Conservation (phyloP, 1,140 invertebrate species). For the Tyrophagus putrescentiae region DNA sequence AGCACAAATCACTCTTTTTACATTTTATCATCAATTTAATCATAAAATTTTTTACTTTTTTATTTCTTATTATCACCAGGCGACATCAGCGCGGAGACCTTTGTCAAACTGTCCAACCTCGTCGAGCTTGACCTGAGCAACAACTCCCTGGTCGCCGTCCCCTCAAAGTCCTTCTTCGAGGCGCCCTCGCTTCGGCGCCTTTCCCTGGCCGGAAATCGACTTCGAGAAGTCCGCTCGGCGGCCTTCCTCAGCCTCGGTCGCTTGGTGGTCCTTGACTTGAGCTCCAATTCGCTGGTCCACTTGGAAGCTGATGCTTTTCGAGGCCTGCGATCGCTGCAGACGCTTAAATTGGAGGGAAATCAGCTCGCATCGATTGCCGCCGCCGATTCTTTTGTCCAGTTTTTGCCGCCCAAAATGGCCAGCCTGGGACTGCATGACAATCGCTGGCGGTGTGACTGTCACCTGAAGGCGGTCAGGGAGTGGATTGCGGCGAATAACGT, state of each 20-base stretch:
- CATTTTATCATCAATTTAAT: not conserved
- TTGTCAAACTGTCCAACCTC: conserved; percentile 64
- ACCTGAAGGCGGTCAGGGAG: conserved; percentile 57
- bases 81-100: conserved; percentile 38
- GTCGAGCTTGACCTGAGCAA: conserved; percentile 72
- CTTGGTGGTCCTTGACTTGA: conserved; percentile 62
- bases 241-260: conserved; percentile 58
- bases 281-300: conserved; percentile 53
- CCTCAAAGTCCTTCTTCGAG: conserved; percentile 56
- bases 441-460: conserved; percentile 78
- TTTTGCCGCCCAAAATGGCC: conserved; percentile 55
- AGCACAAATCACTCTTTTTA: not conserved
- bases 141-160: conserved; percentile 58
- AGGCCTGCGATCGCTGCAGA: conserved; percentile 60
- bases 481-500: conserved; percentile 70
- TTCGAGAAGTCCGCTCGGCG: conserved; percentile 49
- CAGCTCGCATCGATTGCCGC: conserved; percentile 52
- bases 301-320: conserved; percentile 65
- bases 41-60: not conserved
- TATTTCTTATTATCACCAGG: not conserved
- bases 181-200: conserved; percentile 63
- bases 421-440: conserved; percentile 62
- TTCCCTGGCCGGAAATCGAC: conserved; percentile 60
- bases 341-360: conserved; percentile 66
- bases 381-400: conserved; percentile 49